Evolutionary conservation across 1,140 invertebrate species (phyloP), one percentile per base, ranked within the genome.

Genomic region (Pseudomyrmex dendroicus): DNA sequence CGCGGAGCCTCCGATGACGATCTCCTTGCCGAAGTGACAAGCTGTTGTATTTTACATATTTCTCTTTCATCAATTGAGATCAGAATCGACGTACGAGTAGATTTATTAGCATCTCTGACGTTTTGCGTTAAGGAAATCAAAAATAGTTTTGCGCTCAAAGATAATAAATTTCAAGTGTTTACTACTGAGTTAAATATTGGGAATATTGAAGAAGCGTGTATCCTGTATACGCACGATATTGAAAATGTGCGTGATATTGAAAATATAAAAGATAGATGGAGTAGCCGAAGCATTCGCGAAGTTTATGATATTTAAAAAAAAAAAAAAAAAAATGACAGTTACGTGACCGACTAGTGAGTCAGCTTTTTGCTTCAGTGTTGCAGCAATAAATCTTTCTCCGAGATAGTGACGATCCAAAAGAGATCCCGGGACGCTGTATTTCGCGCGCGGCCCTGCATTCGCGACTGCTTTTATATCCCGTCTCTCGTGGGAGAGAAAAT

Each of bases 381-480:
- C 20, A 66, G 56, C 15, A 52, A 52, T 52, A 35, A 52, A 56
- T 44, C n/a, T 68, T 52, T 15, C n/a, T 9, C 12, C 48, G 22
- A 62, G 35, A 46, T 50, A n/a, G 22, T 35, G 35, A 56, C 52
- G 35, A 56, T 44, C 10, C n/a, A 9, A 35, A 4, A 20, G 15
- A 22, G 22, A 67, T 46, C 44, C 10, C 35, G 35, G 44, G 3
- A 67, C 9, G 5, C n/a, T 57, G 25, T 35, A 25, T 13, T 15
- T n/a, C 10, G 2, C 35, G 44, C 12, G 8, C 64, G 35, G 20
- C 35, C 17, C 17, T 77, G 61, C 61, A 56, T 35, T 35, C 17
- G 25, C 52, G 68, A 22, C 13, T 52, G 50, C 62, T 56, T 68
- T 57, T 57, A 35, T 35, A 57, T n/a, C 25, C 25, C 25, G 74